Evolutionary conservation across 92 coral and sea anemone genomes (phyloP).

Genomic region (Zoanthus gigantus): DNA sequence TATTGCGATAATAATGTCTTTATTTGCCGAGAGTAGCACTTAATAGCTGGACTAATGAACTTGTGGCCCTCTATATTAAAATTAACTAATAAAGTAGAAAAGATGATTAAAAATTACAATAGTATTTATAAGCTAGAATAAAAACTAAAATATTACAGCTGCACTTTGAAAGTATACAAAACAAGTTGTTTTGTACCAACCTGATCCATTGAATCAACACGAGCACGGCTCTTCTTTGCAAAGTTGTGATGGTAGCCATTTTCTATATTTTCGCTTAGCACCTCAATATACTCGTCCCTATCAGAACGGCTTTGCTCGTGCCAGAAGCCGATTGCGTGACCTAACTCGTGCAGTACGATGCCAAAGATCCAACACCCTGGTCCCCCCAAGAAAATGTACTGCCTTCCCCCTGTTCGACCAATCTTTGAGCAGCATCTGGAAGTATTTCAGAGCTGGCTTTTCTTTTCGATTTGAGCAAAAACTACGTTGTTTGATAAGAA

Average conservation of each 20-base stretch:
- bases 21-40: no score
- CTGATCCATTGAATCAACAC: conserved; percentile 73
- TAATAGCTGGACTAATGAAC: no score
- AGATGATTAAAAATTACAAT: no score
- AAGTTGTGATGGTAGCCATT: conserved; percentile 64
- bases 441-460: neutral
- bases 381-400: conserved; percentile 61
- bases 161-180: no score
- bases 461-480: neutral
- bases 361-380: conserved; percentile 67
- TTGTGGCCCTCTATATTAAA: no score
- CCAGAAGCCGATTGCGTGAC: conserved; percentile 86
- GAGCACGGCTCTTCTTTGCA: conserved; percentile 44
- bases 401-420: conserved; percentile 75
- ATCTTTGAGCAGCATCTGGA: conserved; percentile 80
- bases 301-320: conserved; percentile 90
- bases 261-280: conserved; percentile 66
- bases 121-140: no score
- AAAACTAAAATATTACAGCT: no score
- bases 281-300: conserved; percentile 75
- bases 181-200: conserved; percentile 26
- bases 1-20: no score
- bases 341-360: conserved; percentile 81
- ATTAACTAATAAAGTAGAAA: no score
- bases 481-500: neutral